Conservation (phyloP, 1,140 invertebrate species). For the Planococcus citri region DNA sequence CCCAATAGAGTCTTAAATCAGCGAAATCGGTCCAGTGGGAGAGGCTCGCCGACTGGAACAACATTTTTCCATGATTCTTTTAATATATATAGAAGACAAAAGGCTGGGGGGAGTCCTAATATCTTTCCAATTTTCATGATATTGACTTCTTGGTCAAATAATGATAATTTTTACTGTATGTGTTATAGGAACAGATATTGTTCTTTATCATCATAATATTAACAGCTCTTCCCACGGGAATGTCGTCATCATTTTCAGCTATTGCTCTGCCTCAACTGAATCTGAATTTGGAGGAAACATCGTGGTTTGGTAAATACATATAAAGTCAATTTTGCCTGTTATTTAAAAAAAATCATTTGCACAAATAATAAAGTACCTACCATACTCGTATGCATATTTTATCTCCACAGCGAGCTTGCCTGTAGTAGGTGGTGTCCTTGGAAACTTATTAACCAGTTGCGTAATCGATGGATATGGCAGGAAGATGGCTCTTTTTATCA, state of each 20-base stretch:
- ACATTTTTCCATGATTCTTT: too few relatives aligned
- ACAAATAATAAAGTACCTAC: too few relatives aligned
- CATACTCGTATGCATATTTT: not conserved
- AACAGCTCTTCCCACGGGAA: not conserved
- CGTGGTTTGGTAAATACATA: not conserved
- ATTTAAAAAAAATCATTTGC: too few relatives aligned
- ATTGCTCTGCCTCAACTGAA: not conserved
- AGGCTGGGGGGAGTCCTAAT: too few relatives aligned
- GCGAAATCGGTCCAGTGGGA: too few relatives aligned
- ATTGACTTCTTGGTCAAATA: too few relatives aligned
- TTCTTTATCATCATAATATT: not conserved
- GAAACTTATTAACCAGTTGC: constrained; percentile 38
- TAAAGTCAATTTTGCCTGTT: too few relatives aligned
- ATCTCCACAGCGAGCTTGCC: constrained; percentile 39
- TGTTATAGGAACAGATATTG: not conserved
- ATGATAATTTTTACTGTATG: too few relatives aligned
- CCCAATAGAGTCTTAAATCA: too few relatives aligned
- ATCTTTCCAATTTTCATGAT: too few relatives aligned
- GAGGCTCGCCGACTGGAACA: too few relatives aligned
- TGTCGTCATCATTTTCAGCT: not conserved
- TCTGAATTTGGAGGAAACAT: not conserved
- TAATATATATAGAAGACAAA: too few relatives aligned
- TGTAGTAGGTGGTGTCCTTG: constrained; percentile 38
- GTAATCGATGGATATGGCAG: constrained; percentile 45
- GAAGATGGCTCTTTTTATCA: constrained; percentile 38